Conservation (phyloP, 2,888 invertebrate genomes). For the Lysandra bellargus region DNA sequence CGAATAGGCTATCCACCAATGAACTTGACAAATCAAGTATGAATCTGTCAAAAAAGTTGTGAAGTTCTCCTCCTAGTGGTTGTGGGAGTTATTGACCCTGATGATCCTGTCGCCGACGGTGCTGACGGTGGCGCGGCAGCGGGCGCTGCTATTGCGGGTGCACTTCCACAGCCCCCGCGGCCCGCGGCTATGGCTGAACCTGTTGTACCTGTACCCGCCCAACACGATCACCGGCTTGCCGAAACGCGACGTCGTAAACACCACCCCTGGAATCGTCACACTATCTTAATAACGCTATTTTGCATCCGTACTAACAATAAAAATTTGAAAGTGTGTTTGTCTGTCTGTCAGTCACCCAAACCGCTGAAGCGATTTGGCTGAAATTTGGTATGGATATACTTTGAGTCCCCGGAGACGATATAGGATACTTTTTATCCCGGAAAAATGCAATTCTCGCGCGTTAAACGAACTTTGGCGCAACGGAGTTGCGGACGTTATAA, state of each 20-base stretch:
- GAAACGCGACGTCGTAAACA: constrained; percentile 37
- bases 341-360: too few species aligned
- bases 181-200: neutral
- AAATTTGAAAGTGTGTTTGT: too few species aligned
- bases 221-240: constrained; percentile 42
- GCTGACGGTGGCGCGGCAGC: constrained; percentile 8
- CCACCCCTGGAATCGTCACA: neutral
- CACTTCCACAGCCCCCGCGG: neutral
- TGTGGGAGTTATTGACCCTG: neutral
- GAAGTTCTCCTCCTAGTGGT: neutral
- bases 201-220: constrained; percentile 46
- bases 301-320: neutral
- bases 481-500: too few species aligned
- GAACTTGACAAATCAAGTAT: too few species aligned
- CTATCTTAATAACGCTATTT: neutral
- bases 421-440: too few species aligned
- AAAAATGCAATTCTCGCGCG: too few species aligned
- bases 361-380: too few species aligned
- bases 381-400: too few species aligned
- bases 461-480: too few species aligned
- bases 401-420: too few species aligned
- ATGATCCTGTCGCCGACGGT: neutral
- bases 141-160: neutral
- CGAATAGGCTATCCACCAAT: too few species aligned
- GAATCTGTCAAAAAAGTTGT: too few species aligned